Evolutionary conservation across 2,113 vertebrate genomes (phyloP), one percentile per base, ranked within the genome.

Genomic region (Centrocercus urophasianus): DNA sequence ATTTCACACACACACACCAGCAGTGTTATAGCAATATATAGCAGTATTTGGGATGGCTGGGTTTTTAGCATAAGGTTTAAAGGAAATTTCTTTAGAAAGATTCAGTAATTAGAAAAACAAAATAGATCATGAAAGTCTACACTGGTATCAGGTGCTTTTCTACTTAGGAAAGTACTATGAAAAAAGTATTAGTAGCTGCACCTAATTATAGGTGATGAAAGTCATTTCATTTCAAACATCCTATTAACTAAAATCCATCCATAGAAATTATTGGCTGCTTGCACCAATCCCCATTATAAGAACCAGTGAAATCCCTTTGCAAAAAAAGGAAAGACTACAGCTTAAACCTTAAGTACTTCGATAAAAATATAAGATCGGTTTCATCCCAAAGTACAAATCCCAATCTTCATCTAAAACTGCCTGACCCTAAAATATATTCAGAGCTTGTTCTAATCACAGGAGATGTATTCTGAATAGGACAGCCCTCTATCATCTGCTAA

Each of bases 361-460:
- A 97, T 96, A 97, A 97, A 98, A 98, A 96, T 95, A 96, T 94
- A 98, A 96, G 96, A 98, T 98, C 97, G 76, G 89, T 97, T 97
- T 97, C 97, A 94, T 97, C 82, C 92, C 79, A 81, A 94, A 95
- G 94, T 96, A 96, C 92, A 97, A 97, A 97, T 97, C 95, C 97
- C 94, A 91, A 96, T 92, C 95, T 97, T 92, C 89, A 96, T 95
- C 95, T 96, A 96, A 97, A 97, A 97, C 92, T 94, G 92, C 91
- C 95, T 97, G 89, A 94, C 96, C 97, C 96, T 97, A 95, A 96
- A 97, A 96, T 94, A 94, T 91, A 91, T 96, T 93, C 91, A 74
- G 92, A 95, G 96, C 95, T 95, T 95, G 91, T 94, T 96, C 97
- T 98, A 97, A 98, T 98, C 97, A 96, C 94, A 96, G 92, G 93